Evolutionary conservation across 2,797 vertebrate species (phyloP), one percentile per base, ranked within the genome.

Genomic region (Microctenopoma steveboyesi): DNA sequence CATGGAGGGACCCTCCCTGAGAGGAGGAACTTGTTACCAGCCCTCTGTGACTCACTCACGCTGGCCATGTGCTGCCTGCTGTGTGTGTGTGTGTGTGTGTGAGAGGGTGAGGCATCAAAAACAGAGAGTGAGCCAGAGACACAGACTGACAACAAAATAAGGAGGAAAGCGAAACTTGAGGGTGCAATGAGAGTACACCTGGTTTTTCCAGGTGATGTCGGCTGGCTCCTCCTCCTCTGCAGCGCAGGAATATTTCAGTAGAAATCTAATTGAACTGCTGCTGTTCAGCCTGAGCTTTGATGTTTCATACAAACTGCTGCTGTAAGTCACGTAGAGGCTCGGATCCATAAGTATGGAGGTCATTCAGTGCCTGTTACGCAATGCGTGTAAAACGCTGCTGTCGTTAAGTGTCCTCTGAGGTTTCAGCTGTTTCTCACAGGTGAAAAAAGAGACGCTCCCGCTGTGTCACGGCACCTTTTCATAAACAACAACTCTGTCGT

Each of bases 1-100:
- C 86, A 85, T 74, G 74, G 79, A 83, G 89, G 90, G 88, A 89
- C 89, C 89, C 87, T 92, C 90, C 85, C 88, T 73, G 69, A 67
- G 77, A 81, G 64, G 67, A 88, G 85, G 63, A 74, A 81, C 81
- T 88, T 81, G 82, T 85, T 88, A 78, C 57, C 86, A 86, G 83
- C 54, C 84, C 60, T 53, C 53, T 72, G 74, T 90, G 91, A 92
- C 81, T 91, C 92, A 93, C 83, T 74, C 33, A 39, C 47, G 4
- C 67, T 88, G 84, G 74, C 88, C 85, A 86, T 91, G 86, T 89
- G 88, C 84, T 87, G 82, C 86, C 79, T 82, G 88, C 84, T 87
- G 82, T 85, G 78, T 82, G 73, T 15, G 18, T 64, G 72, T 70
- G 50, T 58, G 46, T 71, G 51, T 13, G 33, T 33, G 55, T 7